Evolutionary conservation across 2,888 invertebrate genomes (phyloP).

Genomic region (Isoperla grammatica): DNA sequence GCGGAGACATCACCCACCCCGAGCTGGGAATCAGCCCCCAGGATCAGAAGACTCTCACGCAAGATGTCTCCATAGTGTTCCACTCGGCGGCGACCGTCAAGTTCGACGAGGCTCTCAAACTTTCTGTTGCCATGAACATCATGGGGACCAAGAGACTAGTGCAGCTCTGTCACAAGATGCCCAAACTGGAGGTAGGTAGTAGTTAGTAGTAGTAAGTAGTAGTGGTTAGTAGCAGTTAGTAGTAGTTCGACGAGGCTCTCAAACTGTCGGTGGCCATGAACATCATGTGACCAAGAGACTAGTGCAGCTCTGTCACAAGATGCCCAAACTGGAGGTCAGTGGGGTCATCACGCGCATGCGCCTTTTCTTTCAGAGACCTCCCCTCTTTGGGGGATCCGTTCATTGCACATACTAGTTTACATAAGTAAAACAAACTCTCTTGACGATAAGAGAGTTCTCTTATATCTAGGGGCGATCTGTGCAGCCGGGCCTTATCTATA

Average conservation of each 20-base stretch:
- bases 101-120: slow-evolving; percentile 69
- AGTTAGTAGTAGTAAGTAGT: too few species aligned
- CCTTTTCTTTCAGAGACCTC: too few species aligned
- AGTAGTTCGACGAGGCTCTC: slow-evolving; percentile 70
- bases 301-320: slow-evolving; percentile 62
- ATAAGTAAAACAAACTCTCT: too few species aligned
- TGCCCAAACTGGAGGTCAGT: slow-evolving; percentile 63
- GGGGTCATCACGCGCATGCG: too few species aligned
- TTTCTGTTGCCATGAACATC: slow-evolving; percentile 71
- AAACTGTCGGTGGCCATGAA: slow-evolving; percentile 69
- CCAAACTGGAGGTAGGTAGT: slow-evolving; percentile 62
- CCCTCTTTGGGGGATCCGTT: too few species aligned
- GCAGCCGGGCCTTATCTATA: too few species aligned
- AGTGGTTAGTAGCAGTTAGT: too few species aligned
- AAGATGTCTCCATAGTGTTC: slow-evolving; percentile 68
- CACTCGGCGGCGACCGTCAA: slow-evolving; percentile 79
- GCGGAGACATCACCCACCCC: slow-evolving; percentile 57
- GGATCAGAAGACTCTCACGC: slow-evolving; percentile 48
- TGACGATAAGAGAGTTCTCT: too few species aligned
- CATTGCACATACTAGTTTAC: too few species aligned
- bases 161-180: slow-evolving; percentile 63
- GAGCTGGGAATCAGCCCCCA: slow-evolving; percentile 51
- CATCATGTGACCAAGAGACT: slow-evolving; percentile 63
- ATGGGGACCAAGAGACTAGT: slow-evolving; percentile 61
- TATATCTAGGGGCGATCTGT: too few species aligned